These are phyloP conservation scores for Scaptomyza cyrtandrae DNA, from an alignment of 2,888 invertebrate genomes.

Conservation along the genomic window DNA sequence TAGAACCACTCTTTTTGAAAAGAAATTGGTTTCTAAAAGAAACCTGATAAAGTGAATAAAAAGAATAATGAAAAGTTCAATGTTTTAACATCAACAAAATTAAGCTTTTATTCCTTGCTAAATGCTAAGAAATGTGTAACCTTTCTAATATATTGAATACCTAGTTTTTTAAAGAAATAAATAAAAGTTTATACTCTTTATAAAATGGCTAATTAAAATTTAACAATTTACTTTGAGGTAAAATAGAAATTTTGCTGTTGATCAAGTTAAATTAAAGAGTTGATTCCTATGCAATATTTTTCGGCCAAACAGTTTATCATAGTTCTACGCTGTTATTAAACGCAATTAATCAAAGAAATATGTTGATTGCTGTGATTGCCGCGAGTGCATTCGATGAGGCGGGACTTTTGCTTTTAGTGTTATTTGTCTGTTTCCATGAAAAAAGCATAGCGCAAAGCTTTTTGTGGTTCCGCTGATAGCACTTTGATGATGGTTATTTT, in stretches of 20 bases:
- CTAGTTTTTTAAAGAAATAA: too few relatives aligned
- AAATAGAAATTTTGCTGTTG: too few relatives aligned
- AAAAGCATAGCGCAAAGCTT: background rate
- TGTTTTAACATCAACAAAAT: background rate
- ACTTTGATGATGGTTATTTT: constrained; percentile 56
- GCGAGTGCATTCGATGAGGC: background rate
- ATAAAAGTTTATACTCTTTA: too few relatives aligned
- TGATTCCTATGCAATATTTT: background rate
- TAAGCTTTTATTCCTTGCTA: too few relatives aligned
- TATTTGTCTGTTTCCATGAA: constrained; percentile 2
- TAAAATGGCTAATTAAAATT: too few relatives aligned
- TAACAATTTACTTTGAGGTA: too few relatives aligned
- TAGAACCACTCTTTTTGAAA: background rate
- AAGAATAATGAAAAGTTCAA: background rate
- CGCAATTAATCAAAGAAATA: background rate
- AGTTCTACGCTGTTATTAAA: background rate
- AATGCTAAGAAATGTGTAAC: too few relatives aligned
- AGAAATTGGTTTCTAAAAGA: background rate
- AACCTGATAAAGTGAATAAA: background rate
- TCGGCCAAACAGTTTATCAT: background rate
- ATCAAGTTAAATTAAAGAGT: too few relatives aligned
- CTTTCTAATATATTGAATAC: too few relatives aligned
- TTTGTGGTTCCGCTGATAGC: constrained; percentile 5
- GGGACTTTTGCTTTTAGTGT: background rate
- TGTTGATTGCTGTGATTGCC: background rate